Conservation (phyloP, 2,113 vertebrate genomes). For the Prionailurus bengalensis region DNA sequence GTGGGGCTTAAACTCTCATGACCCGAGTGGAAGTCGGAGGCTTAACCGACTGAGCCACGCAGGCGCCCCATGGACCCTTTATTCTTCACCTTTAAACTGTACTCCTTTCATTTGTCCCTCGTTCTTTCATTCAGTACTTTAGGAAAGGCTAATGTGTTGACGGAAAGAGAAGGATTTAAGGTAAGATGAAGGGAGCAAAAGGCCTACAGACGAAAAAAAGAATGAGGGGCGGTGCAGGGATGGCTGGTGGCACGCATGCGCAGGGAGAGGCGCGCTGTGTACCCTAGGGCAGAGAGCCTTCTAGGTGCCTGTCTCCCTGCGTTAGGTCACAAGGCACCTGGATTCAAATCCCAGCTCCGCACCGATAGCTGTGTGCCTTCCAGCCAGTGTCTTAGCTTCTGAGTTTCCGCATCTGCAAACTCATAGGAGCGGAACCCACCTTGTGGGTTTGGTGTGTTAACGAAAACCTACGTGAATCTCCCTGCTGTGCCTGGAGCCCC, state of each 20-base stretch:
- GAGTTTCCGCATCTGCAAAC: not conserved
- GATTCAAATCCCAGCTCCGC: not conserved
- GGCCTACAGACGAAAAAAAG: not conserved
- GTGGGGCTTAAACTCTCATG: too few relatives aligned
- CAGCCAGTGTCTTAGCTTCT: not conserved
- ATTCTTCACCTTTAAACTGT: not conserved
- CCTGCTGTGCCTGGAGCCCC: accelerated
- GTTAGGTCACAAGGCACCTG: not conserved
- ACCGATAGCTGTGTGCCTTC: not conserved
- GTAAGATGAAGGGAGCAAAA: not conserved
- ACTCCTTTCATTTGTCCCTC: not conserved
- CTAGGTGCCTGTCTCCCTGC: not conserved
- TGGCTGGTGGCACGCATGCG: accelerated
- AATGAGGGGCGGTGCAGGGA: not conserved
- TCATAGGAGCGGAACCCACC: not conserved
- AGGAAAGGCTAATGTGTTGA: not conserved
- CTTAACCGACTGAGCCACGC: too few relatives aligned
- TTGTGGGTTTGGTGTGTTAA: not conserved
- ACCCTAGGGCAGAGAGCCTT: not conserved
- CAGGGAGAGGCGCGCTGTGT: not conserved
- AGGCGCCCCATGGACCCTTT: not conserved
- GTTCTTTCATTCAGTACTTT: not conserved
- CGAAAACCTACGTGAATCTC: not conserved
- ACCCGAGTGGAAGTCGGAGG: too few relatives aligned
- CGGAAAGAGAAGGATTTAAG: not conserved